Base-by-base conservation (phyloP, 2,797 vertebrate genomes). In the Odontamblyopus lacepedii region DNA sequence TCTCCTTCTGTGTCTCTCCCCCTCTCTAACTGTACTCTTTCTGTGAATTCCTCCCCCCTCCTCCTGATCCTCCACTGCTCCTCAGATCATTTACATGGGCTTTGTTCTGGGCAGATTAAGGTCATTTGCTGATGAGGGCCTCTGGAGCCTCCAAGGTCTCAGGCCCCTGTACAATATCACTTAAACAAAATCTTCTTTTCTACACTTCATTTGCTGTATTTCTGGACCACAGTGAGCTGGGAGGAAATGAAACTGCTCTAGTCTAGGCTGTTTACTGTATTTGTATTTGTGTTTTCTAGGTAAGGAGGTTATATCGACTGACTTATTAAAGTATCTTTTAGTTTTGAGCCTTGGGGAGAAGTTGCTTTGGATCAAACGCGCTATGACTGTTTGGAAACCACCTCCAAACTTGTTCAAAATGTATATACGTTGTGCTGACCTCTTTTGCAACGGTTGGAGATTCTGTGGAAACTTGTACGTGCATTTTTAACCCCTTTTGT, bases 31-130 rank as follows among this genome's bases (percentile, higher is more conserved):
- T 23, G 48, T 41, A 50, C 6, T 63, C 66, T 60, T 27, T 12
- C 12, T 75, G 75, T 64, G 65, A 63, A 76, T 80, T 57, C 53
- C 51, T 77, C 67, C 63, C 65, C 19, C 76, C 66, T 73, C 35
- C 35, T 38, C 63, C 65, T 23, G 75, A 63, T 73, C 35, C 35
- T 38, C 35, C 64, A 62, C 81, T 63, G 29, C 61, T 35, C 50
- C 67, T 76, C 75, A 69, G 81, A 86, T 87, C 80, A 86, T 87
- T 88, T 81, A 81, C 76, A 82, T 73, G 64, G 2, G 60, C 81
- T 86, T 88, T 87, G 83, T 88, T 89, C 84, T 48, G 69, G 44
- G 67, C 81, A 85, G 88, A 91, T 91, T 89, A 89, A 88, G 84
- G 85, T 86, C 73, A 12, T 51, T 19, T 27, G 53, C 82, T 79